Percentiles rank a stretch among this genome's conserved stretches.
These are phyloP conservation scores for Cheilosia pagana DNA, from an alignment of 2,888 invertebrate species.

Conservation along the genomic window DNA sequence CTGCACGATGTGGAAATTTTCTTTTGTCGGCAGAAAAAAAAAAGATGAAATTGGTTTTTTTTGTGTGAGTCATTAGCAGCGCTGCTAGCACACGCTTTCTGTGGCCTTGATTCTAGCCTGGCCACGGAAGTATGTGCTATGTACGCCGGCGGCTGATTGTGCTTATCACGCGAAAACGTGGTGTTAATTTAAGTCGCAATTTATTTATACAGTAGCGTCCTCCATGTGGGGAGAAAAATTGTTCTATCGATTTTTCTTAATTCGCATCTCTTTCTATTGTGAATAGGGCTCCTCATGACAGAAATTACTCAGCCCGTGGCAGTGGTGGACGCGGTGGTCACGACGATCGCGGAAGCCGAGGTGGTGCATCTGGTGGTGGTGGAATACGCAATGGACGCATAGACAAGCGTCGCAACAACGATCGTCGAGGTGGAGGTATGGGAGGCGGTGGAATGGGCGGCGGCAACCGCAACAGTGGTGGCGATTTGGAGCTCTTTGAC, in stretches of 20 bases:
- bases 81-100: constrained; percentile 11
- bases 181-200: constrained; percentile 24
- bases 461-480: constrained; percentile 91
- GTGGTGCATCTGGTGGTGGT: constrained; percentile 94
- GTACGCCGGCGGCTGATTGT: constrained; percentile 16
- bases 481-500: constrained; percentile 91
- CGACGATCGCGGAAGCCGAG: constrained; percentile 89
- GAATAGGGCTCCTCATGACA: constrained; percentile 82
- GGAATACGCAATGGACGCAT: constrained; percentile 85
- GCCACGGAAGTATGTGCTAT: not conserved
- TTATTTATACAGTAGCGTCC: constrained; percentile 17
- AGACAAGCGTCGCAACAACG: constrained; percentile 84
- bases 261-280: not conserved
- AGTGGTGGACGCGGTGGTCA: constrained; percentile 79
- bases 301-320: constrained; percentile 78
- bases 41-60: not conserved
- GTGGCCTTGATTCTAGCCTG: constrained; percentile 34
- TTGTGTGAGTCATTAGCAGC: constrained; percentile 33
- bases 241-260: not conserved
- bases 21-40: not conserved
- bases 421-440: constrained; percentile 90
- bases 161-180: constrained; percentile 10
- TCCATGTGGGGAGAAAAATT: not conserved
- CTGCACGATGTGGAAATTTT: constrained; percentile 33
- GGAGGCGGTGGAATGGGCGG: constrained; percentile 97